Evolutionary conservation across 2,888 invertebrate genomes (phyloP).

Genomic region (Fissipunctia ypsillon): DNA sequence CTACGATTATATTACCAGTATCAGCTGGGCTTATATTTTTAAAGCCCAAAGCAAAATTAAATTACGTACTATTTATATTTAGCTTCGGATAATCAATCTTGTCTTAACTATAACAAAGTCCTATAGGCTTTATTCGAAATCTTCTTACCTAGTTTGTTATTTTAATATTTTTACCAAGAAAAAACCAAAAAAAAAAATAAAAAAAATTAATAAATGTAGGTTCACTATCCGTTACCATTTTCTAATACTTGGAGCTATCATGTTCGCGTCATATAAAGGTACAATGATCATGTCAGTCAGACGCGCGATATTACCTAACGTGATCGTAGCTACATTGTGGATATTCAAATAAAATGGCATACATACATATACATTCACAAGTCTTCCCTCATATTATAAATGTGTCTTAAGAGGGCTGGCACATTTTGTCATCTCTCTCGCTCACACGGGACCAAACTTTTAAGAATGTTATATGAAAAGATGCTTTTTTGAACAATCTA

Average conservation of each 20-base stretch:
- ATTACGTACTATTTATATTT: neutral
- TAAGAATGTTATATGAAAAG: too few relatives aligned
- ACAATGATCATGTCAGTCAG: conserved; percentile 36
- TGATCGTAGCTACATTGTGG: conserved; percentile 22
- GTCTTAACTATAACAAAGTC: conserved; percentile 7
- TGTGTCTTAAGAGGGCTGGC: too few relatives aligned
- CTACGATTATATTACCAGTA: neutral
- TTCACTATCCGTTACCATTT: conserved; percentile 33
- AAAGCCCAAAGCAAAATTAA: neutral
- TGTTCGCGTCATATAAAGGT: conserved; percentile 39
- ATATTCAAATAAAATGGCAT: conserved; percentile 49
- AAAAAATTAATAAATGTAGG: too few relatives aligned
- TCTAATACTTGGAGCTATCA: conserved; percentile 30
- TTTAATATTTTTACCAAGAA: conserved; percentile 11
- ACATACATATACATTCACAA: conserved; percentile 29
- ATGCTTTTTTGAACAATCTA: too few relatives aligned
- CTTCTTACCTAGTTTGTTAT: neutral
- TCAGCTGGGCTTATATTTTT: conserved; percentile 9
- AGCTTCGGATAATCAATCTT: conserved; percentile 29
- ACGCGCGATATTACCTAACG: conserved; percentile 48
- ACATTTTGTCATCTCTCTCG: too few relatives aligned
- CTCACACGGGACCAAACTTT: too few relatives aligned
- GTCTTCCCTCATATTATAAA: conserved; percentile 41
- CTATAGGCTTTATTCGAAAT: conserved; percentile 22
- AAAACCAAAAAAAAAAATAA: too few relatives aligned